A percentile compares a stretch with the other conserved stretches of the same genome.
phyloP scores from a whole-genome alignment of 2,888 invertebrate species.

The Zonitis immaculata region DNA sequence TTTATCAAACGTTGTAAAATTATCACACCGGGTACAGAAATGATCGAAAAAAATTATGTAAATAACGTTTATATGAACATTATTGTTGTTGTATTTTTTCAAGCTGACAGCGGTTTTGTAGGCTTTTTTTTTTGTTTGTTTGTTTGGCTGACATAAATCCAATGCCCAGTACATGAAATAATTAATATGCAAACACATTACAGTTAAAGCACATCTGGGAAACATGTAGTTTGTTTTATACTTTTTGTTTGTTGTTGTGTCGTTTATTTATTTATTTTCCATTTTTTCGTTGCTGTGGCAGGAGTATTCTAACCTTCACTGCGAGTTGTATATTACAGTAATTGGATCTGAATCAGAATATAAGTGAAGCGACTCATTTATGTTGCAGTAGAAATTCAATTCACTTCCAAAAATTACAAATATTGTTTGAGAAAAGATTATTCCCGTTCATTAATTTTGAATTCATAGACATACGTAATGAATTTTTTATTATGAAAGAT shows the following conservation, averaged over 20 bases:
- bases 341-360: too few species aligned
- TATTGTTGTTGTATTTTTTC: constrained; percentile 10
- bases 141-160: neutral
- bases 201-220: constrained; percentile 27
- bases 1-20: neutral
- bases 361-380: too few species aligned
- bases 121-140: constrained; percentile 6
- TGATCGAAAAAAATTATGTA: neutral
- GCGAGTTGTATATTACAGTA: too few species aligned
- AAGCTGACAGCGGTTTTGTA: constrained; percentile 9
- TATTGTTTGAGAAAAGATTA: too few species aligned
- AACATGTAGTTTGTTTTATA: constrained; percentile 18
- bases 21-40: neutral
- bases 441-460: too few species aligned
- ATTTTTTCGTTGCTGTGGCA: too few species aligned
- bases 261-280: neutral
- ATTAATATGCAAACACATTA: constrained; percentile 33
- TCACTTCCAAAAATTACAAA: too few species aligned
- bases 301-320: too few species aligned
- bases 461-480: too few species aligned
- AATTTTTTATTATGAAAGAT: too few species aligned
- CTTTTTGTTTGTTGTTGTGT: neutral
- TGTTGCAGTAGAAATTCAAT: too few species aligned
- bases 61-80: neutral
- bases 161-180: constrained; percentile 25